Percentiles rank a stretch among this genome's conserved stretches.
Evolutionary conservation across 2,797 vertebrate species (phyloP).

Genomic region (Anomalospiza imberbis): DNA sequence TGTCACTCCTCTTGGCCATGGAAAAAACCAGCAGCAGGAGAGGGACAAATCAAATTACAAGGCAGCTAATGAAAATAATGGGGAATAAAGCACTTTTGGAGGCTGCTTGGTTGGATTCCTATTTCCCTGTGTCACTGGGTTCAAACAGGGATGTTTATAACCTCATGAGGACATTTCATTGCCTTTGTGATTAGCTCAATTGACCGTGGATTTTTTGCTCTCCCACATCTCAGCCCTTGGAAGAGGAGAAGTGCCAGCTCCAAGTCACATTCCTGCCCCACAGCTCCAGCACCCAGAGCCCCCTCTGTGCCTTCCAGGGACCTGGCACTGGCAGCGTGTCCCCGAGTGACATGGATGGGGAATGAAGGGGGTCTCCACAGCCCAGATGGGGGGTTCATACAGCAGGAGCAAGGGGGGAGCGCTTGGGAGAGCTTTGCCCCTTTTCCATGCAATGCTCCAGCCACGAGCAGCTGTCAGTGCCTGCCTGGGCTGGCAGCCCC

Average conservation of each 20-base stretch:
- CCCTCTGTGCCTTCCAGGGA: background rate
- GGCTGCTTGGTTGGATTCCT: conserved; percentile 23
- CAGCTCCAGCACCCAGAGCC: rapidly evolving
- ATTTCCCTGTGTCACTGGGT: conserved; percentile 23
- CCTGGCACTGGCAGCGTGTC: background rate
- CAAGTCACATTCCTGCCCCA: background rate
- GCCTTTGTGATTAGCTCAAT: conserved; percentile 35
- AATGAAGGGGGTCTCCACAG: background rate
- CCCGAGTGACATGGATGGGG: rapidly evolving
- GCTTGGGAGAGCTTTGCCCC: background rate
- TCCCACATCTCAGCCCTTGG: background rate
- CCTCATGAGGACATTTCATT: conserved; percentile 9
- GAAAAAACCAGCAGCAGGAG: conserved; percentile 34
- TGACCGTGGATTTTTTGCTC: background rate
- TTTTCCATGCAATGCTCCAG: background rate
- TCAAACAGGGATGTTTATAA: conserved; percentile 15
- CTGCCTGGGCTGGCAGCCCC: background rate
- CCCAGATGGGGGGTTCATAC: rapidly evolving
- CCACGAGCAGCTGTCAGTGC: background rate
- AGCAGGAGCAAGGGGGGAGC: background rate
- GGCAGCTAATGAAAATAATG: conserved; percentile 53
- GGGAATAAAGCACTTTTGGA: conserved; percentile 18
- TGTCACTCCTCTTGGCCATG: background rate
- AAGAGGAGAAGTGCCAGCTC: background rate
- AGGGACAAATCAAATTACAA: conserved; percentile 58